phyloP scores from a whole-genome alignment of 2,797 vertebrate genomes.

The Cossypha caffra region DNA sequence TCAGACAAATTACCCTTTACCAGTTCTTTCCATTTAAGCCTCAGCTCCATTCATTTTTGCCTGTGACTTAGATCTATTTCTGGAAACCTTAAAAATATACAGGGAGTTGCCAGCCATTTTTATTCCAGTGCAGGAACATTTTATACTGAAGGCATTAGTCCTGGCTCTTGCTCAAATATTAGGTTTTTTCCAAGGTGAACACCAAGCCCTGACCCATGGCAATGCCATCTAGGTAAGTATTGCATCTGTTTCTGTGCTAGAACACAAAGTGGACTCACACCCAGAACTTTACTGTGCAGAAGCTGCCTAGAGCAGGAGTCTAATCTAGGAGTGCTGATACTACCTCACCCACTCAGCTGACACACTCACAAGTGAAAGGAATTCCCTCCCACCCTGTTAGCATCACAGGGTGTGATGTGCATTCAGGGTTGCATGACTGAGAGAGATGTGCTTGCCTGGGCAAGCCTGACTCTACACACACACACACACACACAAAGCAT shows the following conservation, averaged over 20 bases:
- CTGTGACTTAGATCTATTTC: slow-evolving; percentile 71
- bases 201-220: neutral
- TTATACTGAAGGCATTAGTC: slow-evolving; percentile 2
- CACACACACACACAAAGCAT: neutral
- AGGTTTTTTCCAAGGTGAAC: neutral
- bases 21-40: slow-evolving; percentile 62
- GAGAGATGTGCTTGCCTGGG: fast-evolving
- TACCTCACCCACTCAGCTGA: neutral
- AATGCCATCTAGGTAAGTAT: neutral
- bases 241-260: neutral
- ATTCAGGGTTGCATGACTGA: neutral
- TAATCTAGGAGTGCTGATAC: neutral
- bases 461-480: neutral
- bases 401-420: neutral
- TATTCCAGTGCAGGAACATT: slow-evolving; percentile 40
- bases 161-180: neutral
- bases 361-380: neutral
- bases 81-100: slow-evolving; percentile 75
- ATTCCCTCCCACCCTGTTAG: neutral
- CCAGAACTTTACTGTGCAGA: neutral
- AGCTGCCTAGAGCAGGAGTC: neutral
- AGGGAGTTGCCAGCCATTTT: slow-evolving; percentile 47
- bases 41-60: slow-evolving; percentile 55
- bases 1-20: slow-evolving; percentile 33
- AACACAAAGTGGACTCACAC: neutral